Evolutionary conservation across 30 jellyfish, hydroid and myxozoan genomes (phyloP).

Genomic region (Cassiopea andromeda): DNA sequence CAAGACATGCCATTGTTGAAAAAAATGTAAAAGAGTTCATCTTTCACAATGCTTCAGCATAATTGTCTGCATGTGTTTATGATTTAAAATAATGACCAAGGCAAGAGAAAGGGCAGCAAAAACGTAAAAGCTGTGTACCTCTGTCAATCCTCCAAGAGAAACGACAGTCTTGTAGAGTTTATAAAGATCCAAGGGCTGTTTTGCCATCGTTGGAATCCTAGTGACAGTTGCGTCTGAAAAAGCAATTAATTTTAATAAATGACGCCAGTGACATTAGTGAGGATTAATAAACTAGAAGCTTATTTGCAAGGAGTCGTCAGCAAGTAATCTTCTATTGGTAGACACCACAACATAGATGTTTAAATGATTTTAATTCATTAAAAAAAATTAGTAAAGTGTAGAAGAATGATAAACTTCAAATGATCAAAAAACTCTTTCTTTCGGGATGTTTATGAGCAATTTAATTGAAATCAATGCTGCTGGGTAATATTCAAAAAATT

Average conservation of each 20-base stretch:
- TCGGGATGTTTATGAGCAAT: background rate
- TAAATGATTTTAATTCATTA: slow-evolving; percentile 3
- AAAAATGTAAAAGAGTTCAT: too few species aligned
- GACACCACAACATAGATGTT: slow-evolving; percentile 17
- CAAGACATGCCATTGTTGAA: too few species aligned
- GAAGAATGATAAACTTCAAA: background rate
- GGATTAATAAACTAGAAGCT: slow-evolving; percentile 14
- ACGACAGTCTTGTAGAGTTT: slow-evolving; percentile 89
- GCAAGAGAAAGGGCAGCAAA: background rate
- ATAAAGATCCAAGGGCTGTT: slow-evolving; percentile 91
- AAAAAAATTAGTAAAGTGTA: background rate
- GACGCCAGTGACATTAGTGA: slow-evolving; percentile 16
- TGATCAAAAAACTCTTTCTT: background rate
- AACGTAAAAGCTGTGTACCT: slow-evolving; percentile 51
- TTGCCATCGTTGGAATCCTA: slow-evolving; percentile 98
- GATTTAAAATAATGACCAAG: background rate
- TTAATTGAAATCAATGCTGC: background rate
- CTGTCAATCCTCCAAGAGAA: slow-evolving; percentile 96
- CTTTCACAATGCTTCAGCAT: too few species aligned
- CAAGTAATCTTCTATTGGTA: background rate
- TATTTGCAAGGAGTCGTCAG: slow-evolving; percentile 20
- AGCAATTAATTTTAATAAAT: background rate
- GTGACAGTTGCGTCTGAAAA: slow-evolving; percentile 91
- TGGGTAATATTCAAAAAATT: background rate
- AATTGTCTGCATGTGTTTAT: too few species aligned